These are phyloP conservation scores for Dilophus febrilis DNA, from an alignment of 2,888 invertebrate species.

Conservation along the genomic window DNA sequence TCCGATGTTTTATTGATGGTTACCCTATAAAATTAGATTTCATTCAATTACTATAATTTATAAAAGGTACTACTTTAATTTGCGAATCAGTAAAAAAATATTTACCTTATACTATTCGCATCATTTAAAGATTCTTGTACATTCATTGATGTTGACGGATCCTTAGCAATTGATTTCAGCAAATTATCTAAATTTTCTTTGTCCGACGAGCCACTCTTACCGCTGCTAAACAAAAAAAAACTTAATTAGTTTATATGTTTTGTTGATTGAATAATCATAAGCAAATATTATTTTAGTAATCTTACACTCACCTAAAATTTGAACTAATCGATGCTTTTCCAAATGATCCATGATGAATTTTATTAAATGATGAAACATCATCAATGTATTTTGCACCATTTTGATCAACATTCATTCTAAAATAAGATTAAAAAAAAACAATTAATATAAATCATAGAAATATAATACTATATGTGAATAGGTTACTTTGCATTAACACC, in stretches of 20 bases:
- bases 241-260: neutral
- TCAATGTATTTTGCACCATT: slow-evolving; percentile 28
- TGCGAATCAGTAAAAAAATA: neutral
- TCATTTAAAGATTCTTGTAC: slow-evolving; percentile 40
- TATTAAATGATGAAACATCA: slow-evolving; percentile 26
- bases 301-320: slow-evolving; percentile 22
- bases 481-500: slow-evolving; percentile 28
- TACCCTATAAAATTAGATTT: slow-evolving; percentile 18
- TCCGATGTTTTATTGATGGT: slow-evolving; percentile 31
- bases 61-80: neutral
- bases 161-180: slow-evolving; percentile 58
- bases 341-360: slow-evolving; percentile 27
- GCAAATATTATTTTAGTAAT: neutral
- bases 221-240: slow-evolving; percentile 18
- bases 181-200: slow-evolving; percentile 42
- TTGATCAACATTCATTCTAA: neutral
- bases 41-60: neutral
- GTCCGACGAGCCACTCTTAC: slow-evolving; percentile 28
- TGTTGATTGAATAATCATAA: slow-evolving; percentile 17
- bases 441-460: too few species aligned
- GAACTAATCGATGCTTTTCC: slow-evolving; percentile 31
- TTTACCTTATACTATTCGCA: slow-evolving; percentile 33
- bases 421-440: neutral
- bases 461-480: too few species aligned
- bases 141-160: slow-evolving; percentile 38